Evolutionary conservation across 1,140 invertebrate species (phyloP).

Genomic region (Cardiocondyla obscurior): DNA sequence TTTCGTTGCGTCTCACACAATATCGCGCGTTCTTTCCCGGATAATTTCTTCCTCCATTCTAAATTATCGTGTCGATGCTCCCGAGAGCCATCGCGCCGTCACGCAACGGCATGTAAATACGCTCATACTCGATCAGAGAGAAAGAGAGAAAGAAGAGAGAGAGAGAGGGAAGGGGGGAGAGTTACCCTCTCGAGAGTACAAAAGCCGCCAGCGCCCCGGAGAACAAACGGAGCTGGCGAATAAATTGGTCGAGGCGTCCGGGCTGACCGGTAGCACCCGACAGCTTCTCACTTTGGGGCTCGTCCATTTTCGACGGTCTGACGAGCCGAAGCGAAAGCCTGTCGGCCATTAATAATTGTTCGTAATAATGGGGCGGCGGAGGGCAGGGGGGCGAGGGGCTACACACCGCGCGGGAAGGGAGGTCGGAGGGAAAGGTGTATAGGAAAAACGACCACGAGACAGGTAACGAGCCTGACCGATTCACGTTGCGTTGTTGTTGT

Average conservation of each 20-base stretch:
- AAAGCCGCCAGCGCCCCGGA: conserved; percentile 45
- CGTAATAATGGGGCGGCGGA: conserved; percentile 66
- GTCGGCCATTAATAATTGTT: conserved; percentile 77
- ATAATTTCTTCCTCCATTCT: conserved; percentile 57
- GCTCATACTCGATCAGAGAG: conserved; percentile 9
- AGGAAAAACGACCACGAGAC: conserved; percentile 58
- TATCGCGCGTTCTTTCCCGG: conserved; percentile 22
- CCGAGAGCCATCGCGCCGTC: conserved; percentile 41
- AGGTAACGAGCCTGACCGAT: conserved; percentile 77
- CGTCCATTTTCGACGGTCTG: conserved; percentile 67
- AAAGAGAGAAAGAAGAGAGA: background rate
- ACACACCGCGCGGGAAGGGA: background rate
- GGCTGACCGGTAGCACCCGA: conserved; percentile 69
- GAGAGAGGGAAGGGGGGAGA: conserved; percentile 1
- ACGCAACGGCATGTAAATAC: conserved; percentile 36
- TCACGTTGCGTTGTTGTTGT: conserved; percentile 59
- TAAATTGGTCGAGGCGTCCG: conserved; percentile 66
- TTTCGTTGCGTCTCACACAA: conserved; percentile 21
- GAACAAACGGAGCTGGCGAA: conserved; percentile 50
- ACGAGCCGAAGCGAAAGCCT: conserved; percentile 72
- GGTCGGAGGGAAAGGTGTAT: conserved; percentile 35
- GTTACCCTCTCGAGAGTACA: conserved; percentile 44
- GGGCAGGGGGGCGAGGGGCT: conserved; percentile 4
- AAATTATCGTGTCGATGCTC: conserved; percentile 57
- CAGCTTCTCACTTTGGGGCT: conserved; percentile 68